Conservation (phyloP, 2,797 vertebrate genomes). For the Diplodus sargus region DNA sequence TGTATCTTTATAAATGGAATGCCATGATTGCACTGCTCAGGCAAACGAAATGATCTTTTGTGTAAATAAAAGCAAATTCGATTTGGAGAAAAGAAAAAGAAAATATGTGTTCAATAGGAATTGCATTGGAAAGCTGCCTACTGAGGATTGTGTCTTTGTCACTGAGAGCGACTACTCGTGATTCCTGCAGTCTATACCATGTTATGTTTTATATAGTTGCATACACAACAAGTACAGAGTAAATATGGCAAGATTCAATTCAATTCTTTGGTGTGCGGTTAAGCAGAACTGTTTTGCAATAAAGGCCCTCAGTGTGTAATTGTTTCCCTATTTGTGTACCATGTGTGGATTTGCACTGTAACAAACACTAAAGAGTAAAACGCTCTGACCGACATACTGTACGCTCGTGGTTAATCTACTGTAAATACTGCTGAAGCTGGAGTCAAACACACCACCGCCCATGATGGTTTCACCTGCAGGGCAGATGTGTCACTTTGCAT, state of each 20-base stretch:
- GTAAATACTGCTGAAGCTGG: slow-evolving; percentile 43
- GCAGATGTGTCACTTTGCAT: slow-evolving; percentile 36
- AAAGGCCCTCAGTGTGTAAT: slow-evolving; percentile 37
- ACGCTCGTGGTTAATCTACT: slow-evolving; percentile 8
- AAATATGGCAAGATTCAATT: slow-evolving; percentile 40
- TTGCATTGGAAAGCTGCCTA: slow-evolving; percentile 41
- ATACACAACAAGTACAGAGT: slow-evolving; percentile 35
- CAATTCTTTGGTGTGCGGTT: slow-evolving; percentile 69
- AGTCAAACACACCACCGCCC: slow-evolving; percentile 20
- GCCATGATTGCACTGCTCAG: slow-evolving; percentile 39
- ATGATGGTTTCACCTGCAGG: slow-evolving; percentile 45
- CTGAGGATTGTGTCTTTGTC: slow-evolving; percentile 23
- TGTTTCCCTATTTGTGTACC: slow-evolving; percentile 26
- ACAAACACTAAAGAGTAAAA: slow-evolving; percentile 24
- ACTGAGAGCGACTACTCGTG: slow-evolving; percentile 10
- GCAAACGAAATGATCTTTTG: slow-evolving; percentile 21
- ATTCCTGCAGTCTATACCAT: slow-evolving; percentile 31
- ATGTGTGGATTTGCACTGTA: slow-evolving; percentile 22
- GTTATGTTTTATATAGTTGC: slow-evolving; percentile 1
- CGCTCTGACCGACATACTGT: slow-evolving; percentile 10
- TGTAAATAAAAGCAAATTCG: slow-evolving; percentile 2
- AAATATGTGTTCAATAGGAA: slow-evolving; percentile 15
- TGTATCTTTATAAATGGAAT: slow-evolving; percentile 27
- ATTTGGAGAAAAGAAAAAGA: slow-evolving; percentile 29
- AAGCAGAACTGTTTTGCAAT: slow-evolving; percentile 35